phyloP scores from a whole-genome alignment of 2,113 vertebrate species.

The Cottus gobio region DNA sequence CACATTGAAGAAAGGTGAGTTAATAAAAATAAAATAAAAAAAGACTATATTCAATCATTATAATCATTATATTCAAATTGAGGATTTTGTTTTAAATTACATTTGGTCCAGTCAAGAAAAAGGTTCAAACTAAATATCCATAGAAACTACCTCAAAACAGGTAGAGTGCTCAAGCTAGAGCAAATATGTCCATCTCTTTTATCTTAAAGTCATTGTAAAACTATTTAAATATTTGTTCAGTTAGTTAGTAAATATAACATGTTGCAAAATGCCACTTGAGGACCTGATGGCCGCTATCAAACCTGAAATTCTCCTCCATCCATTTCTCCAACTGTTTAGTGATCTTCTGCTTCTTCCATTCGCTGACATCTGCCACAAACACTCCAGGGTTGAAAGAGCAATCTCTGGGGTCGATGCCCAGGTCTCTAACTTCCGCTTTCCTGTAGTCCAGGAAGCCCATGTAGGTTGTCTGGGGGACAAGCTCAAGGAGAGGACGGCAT shows the following conservation, averaged over 20 bases:
- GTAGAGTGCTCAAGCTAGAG: not conserved
- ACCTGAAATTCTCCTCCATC: constrained; percentile 95
- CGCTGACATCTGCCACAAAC: constrained; percentile 91
- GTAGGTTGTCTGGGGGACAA: constrained; percentile 88
- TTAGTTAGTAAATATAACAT: not conserved
- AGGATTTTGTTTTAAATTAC: too few species aligned
- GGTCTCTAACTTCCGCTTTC: constrained; percentile 88
- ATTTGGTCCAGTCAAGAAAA: too few species aligned
- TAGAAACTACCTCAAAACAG: not conserved
- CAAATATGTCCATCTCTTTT: not conserved
- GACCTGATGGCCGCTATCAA: constrained; percentile 10
- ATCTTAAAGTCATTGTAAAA: not conserved
- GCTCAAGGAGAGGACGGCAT: constrained; percentile 15
- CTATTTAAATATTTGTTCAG: not conserved
- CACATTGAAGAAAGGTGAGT: too few species aligned
- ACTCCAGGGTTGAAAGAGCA: constrained; percentile 98
- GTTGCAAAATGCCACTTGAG: not conserved
- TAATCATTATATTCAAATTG: too few species aligned
- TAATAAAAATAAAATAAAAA: too few species aligned
- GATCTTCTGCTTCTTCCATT: constrained; percentile 94
- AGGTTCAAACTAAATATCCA: too few species aligned
- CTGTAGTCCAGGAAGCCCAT: constrained; percentile 98
- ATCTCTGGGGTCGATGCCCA: constrained; percentile 93
- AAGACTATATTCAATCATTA: too few species aligned
- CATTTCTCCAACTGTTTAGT: constrained; percentile 95